Base-by-base conservation (phyloP, 2,888 invertebrate species). In the Aspidiotus destructor region DNA sequence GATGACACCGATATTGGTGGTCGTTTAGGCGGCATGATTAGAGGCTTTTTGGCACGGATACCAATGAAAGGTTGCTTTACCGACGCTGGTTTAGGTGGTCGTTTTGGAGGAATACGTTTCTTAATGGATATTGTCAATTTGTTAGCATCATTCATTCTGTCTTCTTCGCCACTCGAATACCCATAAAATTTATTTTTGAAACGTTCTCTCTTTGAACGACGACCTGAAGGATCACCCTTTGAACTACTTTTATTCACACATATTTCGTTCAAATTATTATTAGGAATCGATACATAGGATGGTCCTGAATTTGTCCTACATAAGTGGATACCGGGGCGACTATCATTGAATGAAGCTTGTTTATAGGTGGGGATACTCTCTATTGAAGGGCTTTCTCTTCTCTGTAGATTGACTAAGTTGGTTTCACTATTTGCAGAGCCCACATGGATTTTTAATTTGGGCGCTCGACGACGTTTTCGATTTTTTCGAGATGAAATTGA, bases 131-230 rank as follows among this genome's bases (percentile, higher is more conserved):
- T 64, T 17, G 57, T 58, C 8, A 41, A 1, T 17, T 57, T 63
- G 16, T 40, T n/a, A 48, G 67, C 11, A 5, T 42, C 57, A 10
- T 58, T 40, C 13, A 48, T 15, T 10, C 52, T 57, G 10, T 65
- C 69, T 71, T 91, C 91, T 74, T 91, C 91, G 73, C 90, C 91
- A 76, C 90, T 90, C 0, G 90, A 88, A 76, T 91, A 91, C 0
- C 91, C 92, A 75, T 91, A 92, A 76, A 92, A 92, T 75, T 86
- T 88, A 75, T 91, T 91, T 0, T 89, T 91, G 41, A 90, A 86
- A 54, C 91, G 79, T 74, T 88, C 82, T 70, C 91, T 83, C 77
- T 91, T 90, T 0, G 91, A 91, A 1, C 86, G 84, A 52, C 90
- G 81, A 75, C 78, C 75, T 72, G 86, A 62, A 54, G 53, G 2